Conservation (phyloP, 2,888 invertebrate species). For the Auanema freiburgensis region DNA sequence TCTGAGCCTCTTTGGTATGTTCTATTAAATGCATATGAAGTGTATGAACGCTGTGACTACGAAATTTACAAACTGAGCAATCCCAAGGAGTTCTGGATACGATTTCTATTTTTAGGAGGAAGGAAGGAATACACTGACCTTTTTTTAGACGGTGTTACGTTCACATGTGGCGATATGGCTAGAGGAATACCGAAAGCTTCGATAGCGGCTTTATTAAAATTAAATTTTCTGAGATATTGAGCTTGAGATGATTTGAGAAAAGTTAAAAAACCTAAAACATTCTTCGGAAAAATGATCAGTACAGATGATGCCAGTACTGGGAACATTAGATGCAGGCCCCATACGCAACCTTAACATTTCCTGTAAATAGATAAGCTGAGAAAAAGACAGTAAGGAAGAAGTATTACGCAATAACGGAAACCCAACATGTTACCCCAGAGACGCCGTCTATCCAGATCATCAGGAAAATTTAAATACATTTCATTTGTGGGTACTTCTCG, state of each 20-base stretch:
- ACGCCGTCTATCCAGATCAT: slow-evolving; percentile 45
- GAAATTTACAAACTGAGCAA: slow-evolving; percentile 45
- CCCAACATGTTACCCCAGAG: slow-evolving; percentile 51
- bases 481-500: slow-evolving; percentile 37
- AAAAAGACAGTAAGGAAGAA: background rate
- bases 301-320: slow-evolving; percentile 38
- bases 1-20: slow-evolving; percentile 25
- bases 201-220: slow-evolving; percentile 46
- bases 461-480: slow-evolving; percentile 49
- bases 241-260: background rate
- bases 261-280: slow-evolving; percentile 26
- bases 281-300: slow-evolving; percentile 50
- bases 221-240: slow-evolving; percentile 28
- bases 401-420: slow-evolving; percentile 43
- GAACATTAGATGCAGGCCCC: slow-evolving; percentile 6
- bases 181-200: slow-evolving; percentile 48
- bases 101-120: too few relatives aligned
- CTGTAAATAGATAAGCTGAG: slow-evolving; percentile 10
- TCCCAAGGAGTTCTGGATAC: slow-evolving; percentile 42
- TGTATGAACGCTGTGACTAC: slow-evolving; percentile 34
- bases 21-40: slow-evolving; percentile 30
- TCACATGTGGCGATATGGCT: slow-evolving; percentile 31
- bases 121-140: slow-evolving; percentile 21
- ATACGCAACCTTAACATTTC: slow-evolving; percentile 29
- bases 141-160: slow-evolving; percentile 40